A percentile compares a stretch with the other conserved stretches of the same genome.
Conservation (phyloP, 2,888 invertebrate genomes). For the Ariolimax columbianus region DNA sequence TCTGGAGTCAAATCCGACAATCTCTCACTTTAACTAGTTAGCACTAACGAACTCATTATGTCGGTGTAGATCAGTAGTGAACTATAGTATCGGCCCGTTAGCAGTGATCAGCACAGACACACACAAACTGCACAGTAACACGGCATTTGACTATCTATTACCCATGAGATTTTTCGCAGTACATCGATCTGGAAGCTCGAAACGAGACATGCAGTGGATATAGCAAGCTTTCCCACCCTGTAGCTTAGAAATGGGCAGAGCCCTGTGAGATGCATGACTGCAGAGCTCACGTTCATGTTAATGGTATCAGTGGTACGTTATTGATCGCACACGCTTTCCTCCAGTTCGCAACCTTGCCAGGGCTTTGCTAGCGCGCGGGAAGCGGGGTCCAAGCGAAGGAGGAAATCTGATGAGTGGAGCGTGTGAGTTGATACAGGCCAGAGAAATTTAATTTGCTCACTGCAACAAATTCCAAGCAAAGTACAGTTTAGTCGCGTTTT, state of each 20-base stretch:
- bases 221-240: conserved; percentile 27
- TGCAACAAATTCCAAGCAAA: not conserved
- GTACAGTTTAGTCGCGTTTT: not conserved
- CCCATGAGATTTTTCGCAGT: not conserved
- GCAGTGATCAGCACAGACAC: not conserved
- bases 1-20: not conserved
- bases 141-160: not conserved
- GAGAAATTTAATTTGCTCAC: not conserved
- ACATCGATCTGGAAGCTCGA: not conserved
- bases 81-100: not conserved
- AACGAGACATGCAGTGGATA: not conserved
- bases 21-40: not conserved
- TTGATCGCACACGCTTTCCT: conserved; percentile 39
- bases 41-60: not conserved
- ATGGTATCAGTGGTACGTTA: conserved; percentile 41
- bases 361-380: not conserved
- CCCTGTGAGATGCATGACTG: conserved; percentile 41
- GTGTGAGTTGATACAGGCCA: not conserved
- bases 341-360: conserved; percentile 11
- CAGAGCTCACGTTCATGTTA: conserved; percentile 42
- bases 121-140: not conserved
- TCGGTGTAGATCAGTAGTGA: not conserved
- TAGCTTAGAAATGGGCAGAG: conserved; percentile 11
- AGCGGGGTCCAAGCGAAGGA: not conserved
- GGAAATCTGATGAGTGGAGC: not conserved